Base-by-base conservation (phyloP, 2,888 invertebrate species). In the Panopea generosa region DNA sequence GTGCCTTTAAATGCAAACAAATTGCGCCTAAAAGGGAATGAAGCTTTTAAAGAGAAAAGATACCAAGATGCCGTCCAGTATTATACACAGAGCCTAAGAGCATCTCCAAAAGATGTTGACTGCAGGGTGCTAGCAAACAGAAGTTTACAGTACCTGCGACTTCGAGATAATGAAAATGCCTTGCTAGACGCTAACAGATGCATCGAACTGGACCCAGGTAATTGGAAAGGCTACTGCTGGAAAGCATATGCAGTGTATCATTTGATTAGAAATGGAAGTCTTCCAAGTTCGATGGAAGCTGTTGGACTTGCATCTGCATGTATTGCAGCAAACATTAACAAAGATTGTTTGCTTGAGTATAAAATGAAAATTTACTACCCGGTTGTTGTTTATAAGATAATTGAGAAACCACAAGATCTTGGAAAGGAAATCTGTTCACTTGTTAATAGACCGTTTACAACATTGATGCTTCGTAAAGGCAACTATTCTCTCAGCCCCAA, bases 321-420 rank as follows among this genome's bases (percentile, higher is more conserved):
- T 18, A 38, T 60, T 45, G 77, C 77, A 11, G 63, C 62, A n/a
- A n/a, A 62, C 47, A 4, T 66, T 1, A 68, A 69, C 59, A 22
- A 27, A 1, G 14, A 66, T 1, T 61, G 53, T 40, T 24, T 63
- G 3, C n/a, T 56, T 6, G 57, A 69, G 38, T 53, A 45, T 27
- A 50, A 50, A 24, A 73, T 72, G 66, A 73, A 73, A 55, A 55
- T 77, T 4, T 14, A 57, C n/a, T 78, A 72, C 26, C 77, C 77
- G 3, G 18, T 78, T 11, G 24, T 70, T 11, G n/a, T 33, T 9
- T 73, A 40, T 27, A 53, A 53, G 22, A 2, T 70, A 9, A 38
- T 78, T 9, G 45, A 55, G 11, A 38, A 55, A 11, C 16, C 47
- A 40, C 9, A 43, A 14, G n/a, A 57, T 18, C 49, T 78, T 27